Evolutionary conservation across 2,113 vertebrate genomes (phyloP), one percentile per base, ranked within the genome.

Genomic region (Podocnemis expansa): DNA sequence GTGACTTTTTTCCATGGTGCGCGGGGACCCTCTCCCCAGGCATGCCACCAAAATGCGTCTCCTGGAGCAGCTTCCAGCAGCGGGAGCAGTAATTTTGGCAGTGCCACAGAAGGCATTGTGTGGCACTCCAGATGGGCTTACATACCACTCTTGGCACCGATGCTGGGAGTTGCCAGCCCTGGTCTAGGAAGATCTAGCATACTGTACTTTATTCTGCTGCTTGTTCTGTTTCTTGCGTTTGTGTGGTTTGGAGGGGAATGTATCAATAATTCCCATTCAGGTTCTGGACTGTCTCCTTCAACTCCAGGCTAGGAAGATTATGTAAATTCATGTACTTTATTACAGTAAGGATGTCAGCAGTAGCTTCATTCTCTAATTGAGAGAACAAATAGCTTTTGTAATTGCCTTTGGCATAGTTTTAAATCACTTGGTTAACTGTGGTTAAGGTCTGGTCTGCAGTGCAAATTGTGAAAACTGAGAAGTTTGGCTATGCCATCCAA

Each of bases 361-460:
- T 11, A 43, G 25, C 51, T 45, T 82, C 75, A 11, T 91, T 45
- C 24, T 60, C 34, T 80, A 16, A 58, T 38, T 38, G 38, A 76
- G 82, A 73, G 45, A 55, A 78, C 45, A 60, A 22, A 38, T 45
- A 21, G 19, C 7, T 49, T 7, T 9, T 49, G 11, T 49, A 49
- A 49, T 7, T 9, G 47, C 47, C 47, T 49, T 49, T 7, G 47
- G 47, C 47, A 49, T 49, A 49, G 47, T 11, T 49, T 49, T 49
- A 49, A 49, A 49, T 11, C 47, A 49, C 47, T 49, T 49, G 11
- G 47, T 49, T 3, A 63, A 54, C 21, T 83, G 10, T 34, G 80
- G 12, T 1, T 0, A 17, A 10, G 0, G 38, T 56, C 0, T 2
- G 45, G 45, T 51, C 31, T 25, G 5, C 43, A 58, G n/a, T 21